Conservation (phyloP, 2,888 invertebrate species). For the Leptinotarsa juncta region DNA sequence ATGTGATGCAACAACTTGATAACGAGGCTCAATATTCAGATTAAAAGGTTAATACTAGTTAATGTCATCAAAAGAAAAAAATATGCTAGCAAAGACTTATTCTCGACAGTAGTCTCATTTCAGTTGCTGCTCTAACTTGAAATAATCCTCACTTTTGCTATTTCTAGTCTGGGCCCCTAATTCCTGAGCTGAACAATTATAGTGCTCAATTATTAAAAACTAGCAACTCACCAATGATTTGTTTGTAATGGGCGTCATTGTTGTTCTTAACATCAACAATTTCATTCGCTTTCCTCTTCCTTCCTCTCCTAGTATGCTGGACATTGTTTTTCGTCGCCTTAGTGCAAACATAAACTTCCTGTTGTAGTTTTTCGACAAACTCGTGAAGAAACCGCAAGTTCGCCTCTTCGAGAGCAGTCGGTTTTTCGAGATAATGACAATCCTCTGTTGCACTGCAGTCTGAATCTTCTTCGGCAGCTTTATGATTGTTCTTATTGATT, state of each 20-base stretch:
- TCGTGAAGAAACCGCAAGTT: constrained; percentile 41
- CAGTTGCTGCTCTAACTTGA: too few species aligned
- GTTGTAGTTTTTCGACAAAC: constrained; percentile 44
- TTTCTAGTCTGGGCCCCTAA: neutral
- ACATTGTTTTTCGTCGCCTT: constrained; percentile 37
- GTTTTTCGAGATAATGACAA: constrained; percentile 44
- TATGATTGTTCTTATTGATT: neutral
- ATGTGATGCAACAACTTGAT: too few species aligned
- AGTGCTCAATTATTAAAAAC: neutral
- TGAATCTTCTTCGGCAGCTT: neutral
- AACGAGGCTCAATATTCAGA: too few species aligned
- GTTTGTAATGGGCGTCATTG: constrained; percentile 37
- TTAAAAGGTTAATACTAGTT: too few species aligned
- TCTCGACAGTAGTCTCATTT: too few species aligned
- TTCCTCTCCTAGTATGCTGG: constrained; percentile 26
- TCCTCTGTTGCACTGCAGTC: constrained; percentile 21
- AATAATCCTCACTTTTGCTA: too few species aligned
- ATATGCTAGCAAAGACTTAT: too few species aligned
- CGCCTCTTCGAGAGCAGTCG: constrained; percentile 33
- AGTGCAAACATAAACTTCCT: constrained; percentile 35
- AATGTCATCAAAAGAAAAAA: too few species aligned
- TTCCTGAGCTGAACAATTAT: neutral
- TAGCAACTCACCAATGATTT: constrained; percentile 36
- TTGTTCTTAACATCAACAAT: constrained; percentile 43
- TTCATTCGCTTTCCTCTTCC: constrained; percentile 41